Evolutionary conservation across 2,888 invertebrate genomes (phyloP), one percentile per base, ranked within the genome.

Genomic region (Dryobotodes eremita): DNA sequence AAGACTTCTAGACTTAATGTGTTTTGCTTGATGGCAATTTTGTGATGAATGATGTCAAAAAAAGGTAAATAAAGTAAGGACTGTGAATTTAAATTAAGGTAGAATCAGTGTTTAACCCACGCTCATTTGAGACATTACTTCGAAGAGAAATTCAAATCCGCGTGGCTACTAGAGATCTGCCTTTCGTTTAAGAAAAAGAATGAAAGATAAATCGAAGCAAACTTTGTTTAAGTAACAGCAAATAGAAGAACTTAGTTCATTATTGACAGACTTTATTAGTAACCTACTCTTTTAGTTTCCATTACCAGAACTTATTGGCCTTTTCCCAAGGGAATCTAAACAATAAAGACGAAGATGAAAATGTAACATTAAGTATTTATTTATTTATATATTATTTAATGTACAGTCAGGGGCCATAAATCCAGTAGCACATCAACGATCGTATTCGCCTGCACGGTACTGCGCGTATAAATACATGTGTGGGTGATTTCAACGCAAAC

Each of bases 341-440:
- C 66, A 79, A 82, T 71, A 82, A 86, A 73, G 42, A 68, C 50
- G 64, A 78, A 71, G 64, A 62, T 64, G 72, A 75, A 77, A 84
- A 86, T 78, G 65, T 84, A 75, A 80, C 80, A 73, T 72, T 71
- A 48, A 74, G 68, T 36, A 36, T 36, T 36, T 36, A 36, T 36
- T 36, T 36, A 36, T 36, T 36, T 36, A 36, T 36, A 36, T 36
- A 36, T 36, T 1, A 3, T 36, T 36, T 36, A 36, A 36, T 36
- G 31, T 36, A 36, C 31, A n/a, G n/a, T n/a, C n/a, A n/a, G n/a
- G n/a, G n/a, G n/a, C n/a, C n/a, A n/a, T n/a, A n/a, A n/a, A n/a
- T n/a, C n/a, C n/a, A n/a, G n/a, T n/a, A n/a, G n/a, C n/a, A n/a
- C n/a, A n/a, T n/a, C n/a, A n/a, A n/a, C n/a, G n/a, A n/a, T n/a